Evolutionary conservation across 1,140 invertebrate species (phyloP).

Genomic region (Euwallacea similis): DNA sequence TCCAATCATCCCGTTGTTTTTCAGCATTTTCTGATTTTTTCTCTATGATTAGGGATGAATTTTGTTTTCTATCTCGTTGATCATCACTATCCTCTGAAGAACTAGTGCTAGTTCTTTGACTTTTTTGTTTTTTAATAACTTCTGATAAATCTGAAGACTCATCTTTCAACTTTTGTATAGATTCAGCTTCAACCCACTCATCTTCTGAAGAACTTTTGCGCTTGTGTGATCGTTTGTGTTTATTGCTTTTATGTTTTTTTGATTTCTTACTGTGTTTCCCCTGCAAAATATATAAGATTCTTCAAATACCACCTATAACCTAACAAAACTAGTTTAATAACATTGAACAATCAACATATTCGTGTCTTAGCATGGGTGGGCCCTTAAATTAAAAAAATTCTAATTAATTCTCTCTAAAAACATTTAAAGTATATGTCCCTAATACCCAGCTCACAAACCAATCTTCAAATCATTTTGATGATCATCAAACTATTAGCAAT

Average conservation of each 20-base stretch:
- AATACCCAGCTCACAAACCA: too few species aligned
- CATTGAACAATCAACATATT: too few species aligned
- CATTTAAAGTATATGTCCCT: too few species aligned
- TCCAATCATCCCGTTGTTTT: conserved; percentile 57
- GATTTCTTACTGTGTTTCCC: conserved; percentile 30
- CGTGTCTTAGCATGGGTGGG: too few species aligned
- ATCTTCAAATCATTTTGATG: too few species aligned
- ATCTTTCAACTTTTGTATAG: conserved; percentile 2
- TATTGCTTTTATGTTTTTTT: conserved; percentile 27
- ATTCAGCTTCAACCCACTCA: conserved; percentile 40
- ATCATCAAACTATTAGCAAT: too few species aligned
- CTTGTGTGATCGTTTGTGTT: not conserved
- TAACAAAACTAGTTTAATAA: too few species aligned
- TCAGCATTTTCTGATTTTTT: not conserved
- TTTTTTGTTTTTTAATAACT: conserved; percentile 7
- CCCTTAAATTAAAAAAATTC: too few species aligned
- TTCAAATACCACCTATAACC: too few species aligned
- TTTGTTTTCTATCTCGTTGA: not conserved
- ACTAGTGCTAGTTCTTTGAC: not conserved
- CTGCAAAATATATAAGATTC: not conserved
- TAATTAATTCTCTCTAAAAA: too few species aligned
- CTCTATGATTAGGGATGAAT: not conserved
- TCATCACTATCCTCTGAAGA: not conserved
- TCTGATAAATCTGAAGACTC: not conserved
- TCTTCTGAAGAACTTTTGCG: conserved; percentile 28